Base-by-base conservation (phyloP, 1,140 invertebrate genomes). In the Zelostemma sp. region DNA sequence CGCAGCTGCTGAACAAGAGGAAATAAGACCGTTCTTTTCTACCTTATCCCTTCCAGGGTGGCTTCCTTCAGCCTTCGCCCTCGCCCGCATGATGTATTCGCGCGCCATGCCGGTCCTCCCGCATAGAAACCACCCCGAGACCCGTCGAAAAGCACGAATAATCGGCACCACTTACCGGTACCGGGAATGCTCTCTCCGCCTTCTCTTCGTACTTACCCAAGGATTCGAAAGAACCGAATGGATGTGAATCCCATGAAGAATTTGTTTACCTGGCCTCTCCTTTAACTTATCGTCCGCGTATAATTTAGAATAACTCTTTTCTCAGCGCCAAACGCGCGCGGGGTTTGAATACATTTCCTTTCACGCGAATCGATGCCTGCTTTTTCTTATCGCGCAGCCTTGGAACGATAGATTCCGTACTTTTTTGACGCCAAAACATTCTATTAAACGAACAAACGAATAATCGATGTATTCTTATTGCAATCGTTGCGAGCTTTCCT, bases 61-160 rank as follows among this genome's bases (percentile, higher is more conserved):
- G 65, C 66, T 49, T 66, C 47, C 53, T 57, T 15, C 3, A 4
- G n/a, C 35, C 3, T 38, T 14, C 1, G 9, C 9, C 9, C 14
- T 41, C 40, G 15, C 40, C 49, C 68, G 65, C 48, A 70, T 77
- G 74, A 76, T 76, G 68, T 77, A 77, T 77, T 61, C 68, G 50
- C 11, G 21, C 41, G 41, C 53, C 48, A 54, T 16, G 21, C 57
- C 48, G 21, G 17, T 47, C 48, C 53, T 31, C 47, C 33, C 41
- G 33, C 49, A 61, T 58, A 43, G 51, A 61, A 67, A 68, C 48
- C 45, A 38, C 31, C 55, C 45, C 33, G 35, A 21, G 38, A 54
- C 38, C 41, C 35, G 18, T 28, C 40, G 19, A 67, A 51, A 57
- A 60, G 53, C 50, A 18, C 16, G 28, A 17, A 21, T 45, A 45